A percentile compares a stretch with the other conserved stretches of the same genome.
phyloP scores from a whole-genome alignment of 2,113 vertebrate species.

The Lepus timidus region DNA sequence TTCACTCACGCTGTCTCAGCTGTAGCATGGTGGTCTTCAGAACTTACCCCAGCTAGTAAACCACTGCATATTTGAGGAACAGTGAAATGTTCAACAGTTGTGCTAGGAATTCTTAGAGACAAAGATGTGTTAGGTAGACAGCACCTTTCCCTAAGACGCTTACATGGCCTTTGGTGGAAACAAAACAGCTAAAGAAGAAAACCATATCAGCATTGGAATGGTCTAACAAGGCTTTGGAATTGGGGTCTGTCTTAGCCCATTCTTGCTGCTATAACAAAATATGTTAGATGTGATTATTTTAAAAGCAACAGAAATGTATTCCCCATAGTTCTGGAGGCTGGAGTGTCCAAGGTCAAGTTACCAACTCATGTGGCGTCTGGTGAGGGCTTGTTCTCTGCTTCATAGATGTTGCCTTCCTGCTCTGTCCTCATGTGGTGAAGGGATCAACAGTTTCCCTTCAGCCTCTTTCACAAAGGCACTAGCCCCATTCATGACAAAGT shows the following conservation, averaged over 20 bases:
- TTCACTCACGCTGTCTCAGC: neutral
- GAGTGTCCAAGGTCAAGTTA: neutral
- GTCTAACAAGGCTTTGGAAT: neutral
- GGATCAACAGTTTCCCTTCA: neutral
- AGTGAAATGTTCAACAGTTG: accelerated
- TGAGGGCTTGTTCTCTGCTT: neutral
- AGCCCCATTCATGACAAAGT: neutral
- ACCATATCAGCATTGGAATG: neutral
- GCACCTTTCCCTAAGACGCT: neutral
- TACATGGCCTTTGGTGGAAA: neutral
- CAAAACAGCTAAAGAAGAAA: neutral
- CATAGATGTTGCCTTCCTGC: neutral
- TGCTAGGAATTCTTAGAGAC: neutral
- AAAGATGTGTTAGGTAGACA: neutral
- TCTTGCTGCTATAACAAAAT: neutral
- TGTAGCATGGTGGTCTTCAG: neutral
- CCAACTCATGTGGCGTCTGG: neutral
- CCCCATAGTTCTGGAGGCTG: neutral
- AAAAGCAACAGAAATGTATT: neutral
- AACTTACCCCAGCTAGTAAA: neutral
- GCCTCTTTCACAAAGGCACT: neutral
- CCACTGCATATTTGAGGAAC: neutral
- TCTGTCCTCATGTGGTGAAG: neutral
- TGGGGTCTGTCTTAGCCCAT: neutral
- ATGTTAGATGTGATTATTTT: no score